These are phyloP conservation scores for Chironomus riparius DNA, from an alignment of 2,888 invertebrate genomes.

Conservation along the genomic window DNA sequence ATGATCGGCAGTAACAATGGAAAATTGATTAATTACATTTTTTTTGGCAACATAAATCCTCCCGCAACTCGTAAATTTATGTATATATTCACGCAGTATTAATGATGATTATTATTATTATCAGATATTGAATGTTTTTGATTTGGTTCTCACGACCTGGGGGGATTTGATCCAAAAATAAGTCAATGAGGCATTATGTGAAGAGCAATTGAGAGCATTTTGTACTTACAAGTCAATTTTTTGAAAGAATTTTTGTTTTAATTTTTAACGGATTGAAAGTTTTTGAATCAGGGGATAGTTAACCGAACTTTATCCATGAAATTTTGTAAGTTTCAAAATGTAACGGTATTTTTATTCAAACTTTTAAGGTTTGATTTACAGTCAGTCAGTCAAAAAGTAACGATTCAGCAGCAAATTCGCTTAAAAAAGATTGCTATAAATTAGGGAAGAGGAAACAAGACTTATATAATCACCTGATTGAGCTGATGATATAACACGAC, in stretches of 20 bases:
- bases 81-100: background rate
- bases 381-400: too few species aligned
- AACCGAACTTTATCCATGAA: too few species aligned
- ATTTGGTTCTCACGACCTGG: background rate
- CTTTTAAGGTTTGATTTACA: too few species aligned
- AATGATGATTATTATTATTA: background rate
- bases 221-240: too few species aligned
- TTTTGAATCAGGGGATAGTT: too few species aligned
- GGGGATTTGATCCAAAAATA: background rate
- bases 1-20: background rate
- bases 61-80: background rate
- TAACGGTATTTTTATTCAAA: too few species aligned
- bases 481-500: conserved; percentile 14
- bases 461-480: conserved; percentile 18
- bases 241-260: too few species aligned
- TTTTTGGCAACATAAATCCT: background rate
- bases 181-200: too few species aligned
- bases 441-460: background rate
- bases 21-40: conserved; percentile 21
- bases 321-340: too few species aligned
- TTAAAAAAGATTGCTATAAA: background rate
- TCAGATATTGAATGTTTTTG: conserved; percentile 1
- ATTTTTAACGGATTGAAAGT: background rate
- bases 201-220: background rate
- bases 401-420: too few species aligned